Evolutionary conservation across 2,797 vertebrate genomes (phyloP), one percentile per base, ranked within the genome.

Genomic region (Sebastes minor): DNA sequence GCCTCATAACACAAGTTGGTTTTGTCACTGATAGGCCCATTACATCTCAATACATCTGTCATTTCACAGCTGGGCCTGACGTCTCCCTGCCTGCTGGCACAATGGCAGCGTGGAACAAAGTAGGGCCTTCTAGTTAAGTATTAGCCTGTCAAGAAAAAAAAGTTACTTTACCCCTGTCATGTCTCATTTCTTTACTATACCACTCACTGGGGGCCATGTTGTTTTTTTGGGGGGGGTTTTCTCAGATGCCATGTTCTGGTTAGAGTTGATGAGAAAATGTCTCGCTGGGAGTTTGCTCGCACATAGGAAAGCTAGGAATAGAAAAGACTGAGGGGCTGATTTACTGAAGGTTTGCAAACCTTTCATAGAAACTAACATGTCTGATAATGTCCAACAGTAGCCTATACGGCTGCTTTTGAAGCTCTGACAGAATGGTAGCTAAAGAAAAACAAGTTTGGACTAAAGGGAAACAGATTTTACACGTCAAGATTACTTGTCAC

Each of bases 1-100:
- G 75, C 80, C 77, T 78, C 61, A 49, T 80, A 85, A 79, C 71
- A 83, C 46, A 42, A 62, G 83, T 62, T 83, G 69, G 55, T 72
- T 78, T 85, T 81, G 68, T 65, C 56, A 82, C 78, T 68, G 83
- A 88, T 82, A 81, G 84, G 76, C 74, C 84, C 62, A 89, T 89
- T 88, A 90, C 78, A 80, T 84, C 73, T 86, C 81, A 81, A 80
- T 86, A 16, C 76, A 81, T 81, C 72, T 86, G 83, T 89, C 89
- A 86, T 81, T 63, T 82, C 25, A 68, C 78, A 81, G 80, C 10
- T 25, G 13, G 65, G 73, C 76, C 67, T 53, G 49, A 28, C 16
- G 49, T 82, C 53, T 80, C 56, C 10, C 56, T 11, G 61, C 71
- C 74, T 82, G 52, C 60, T 61, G 35, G 70, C 60, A 86, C 76